Percentiles rank a stretch among this genome's conserved stretches.
Evolutionary conservation across 2,113 vertebrate genomes (phyloP).

Genomic region (Lepidothrix coronata): DNA sequence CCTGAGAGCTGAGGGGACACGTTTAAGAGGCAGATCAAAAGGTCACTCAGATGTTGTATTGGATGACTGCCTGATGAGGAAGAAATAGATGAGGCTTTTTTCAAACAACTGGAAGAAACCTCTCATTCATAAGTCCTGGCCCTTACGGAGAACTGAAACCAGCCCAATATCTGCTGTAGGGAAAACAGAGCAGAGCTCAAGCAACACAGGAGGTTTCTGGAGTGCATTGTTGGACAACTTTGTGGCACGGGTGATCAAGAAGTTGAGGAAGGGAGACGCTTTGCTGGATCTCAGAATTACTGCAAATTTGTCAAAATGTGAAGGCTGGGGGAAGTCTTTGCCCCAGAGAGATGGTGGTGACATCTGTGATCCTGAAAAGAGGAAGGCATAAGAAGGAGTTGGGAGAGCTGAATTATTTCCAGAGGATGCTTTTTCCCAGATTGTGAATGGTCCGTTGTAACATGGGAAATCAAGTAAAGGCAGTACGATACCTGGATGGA

Average conservation of each 20-base stretch:
- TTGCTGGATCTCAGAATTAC: background rate
- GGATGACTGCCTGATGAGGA: background rate
- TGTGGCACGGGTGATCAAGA: background rate
- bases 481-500: background rate
- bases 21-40: background rate
- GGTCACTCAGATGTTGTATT: background rate
- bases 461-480: background rate
- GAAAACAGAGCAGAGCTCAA: background rate
- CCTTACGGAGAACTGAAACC: background rate
- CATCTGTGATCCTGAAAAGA: background rate
- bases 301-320: background rate
- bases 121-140: background rate
- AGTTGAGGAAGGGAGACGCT: background rate
- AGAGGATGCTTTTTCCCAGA: background rate
- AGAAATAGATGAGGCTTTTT: background rate
- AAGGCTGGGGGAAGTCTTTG: background rate
- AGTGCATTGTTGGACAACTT: background rate
- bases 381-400: background rate
- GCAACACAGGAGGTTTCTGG: background rate
- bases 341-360: fast-evolving
- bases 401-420: background rate
- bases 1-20: background rate
- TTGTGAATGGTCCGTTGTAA: background rate
- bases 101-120: background rate
- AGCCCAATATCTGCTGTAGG: background rate